phyloP scores from a whole-genome alignment of 2,113 vertebrate genomes.

The Caracal caracal region DNA sequence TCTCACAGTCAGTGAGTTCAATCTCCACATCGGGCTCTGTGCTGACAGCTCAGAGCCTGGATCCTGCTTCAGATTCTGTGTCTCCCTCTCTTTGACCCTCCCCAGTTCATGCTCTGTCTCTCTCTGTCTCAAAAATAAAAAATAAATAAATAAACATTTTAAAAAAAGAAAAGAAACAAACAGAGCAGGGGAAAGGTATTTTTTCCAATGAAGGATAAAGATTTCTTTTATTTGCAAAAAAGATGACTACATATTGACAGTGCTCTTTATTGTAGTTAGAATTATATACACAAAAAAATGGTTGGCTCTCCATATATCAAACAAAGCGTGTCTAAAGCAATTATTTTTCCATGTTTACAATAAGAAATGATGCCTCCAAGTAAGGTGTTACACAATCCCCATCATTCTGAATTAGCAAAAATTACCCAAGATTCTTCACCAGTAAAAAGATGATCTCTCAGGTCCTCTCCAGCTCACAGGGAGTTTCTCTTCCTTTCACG shows the following conservation, averaged over 20 bases:
- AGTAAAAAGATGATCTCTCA: conserved; percentile 29
- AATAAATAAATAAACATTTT: no score
- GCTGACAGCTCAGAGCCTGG: no score
- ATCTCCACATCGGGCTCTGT: no score
- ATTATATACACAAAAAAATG: conserved; percentile 38
- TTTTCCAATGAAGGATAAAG: conserved; percentile 41
- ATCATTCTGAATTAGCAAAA: conserved; percentile 45
- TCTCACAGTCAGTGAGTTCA: no score
- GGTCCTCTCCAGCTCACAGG: not conserved
- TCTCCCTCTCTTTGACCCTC: no score
- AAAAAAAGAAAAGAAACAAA: not conserved
- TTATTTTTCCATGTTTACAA: not conserved
- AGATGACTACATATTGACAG: conserved; percentile 47
- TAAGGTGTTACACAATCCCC: not conserved
- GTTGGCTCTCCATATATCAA: conserved; percentile 34
- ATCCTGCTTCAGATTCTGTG: no score
- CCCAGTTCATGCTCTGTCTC: no score
- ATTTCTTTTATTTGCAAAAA: conserved; percentile 52
- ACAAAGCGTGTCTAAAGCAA: conserved; percentile 18
- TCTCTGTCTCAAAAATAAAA: no score
- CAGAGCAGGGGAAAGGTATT: not conserved
- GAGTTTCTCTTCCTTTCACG: not conserved
- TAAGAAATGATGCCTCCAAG: not conserved
- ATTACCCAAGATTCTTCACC: conserved; percentile 25
- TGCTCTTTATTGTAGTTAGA: conserved; percentile 47